A percentile compares a stretch with the other conserved stretches of the same genome.
Evolutionary conservation across 2,113 vertebrate species (phyloP).

Genomic region (Bubalus kerabau): DNA sequence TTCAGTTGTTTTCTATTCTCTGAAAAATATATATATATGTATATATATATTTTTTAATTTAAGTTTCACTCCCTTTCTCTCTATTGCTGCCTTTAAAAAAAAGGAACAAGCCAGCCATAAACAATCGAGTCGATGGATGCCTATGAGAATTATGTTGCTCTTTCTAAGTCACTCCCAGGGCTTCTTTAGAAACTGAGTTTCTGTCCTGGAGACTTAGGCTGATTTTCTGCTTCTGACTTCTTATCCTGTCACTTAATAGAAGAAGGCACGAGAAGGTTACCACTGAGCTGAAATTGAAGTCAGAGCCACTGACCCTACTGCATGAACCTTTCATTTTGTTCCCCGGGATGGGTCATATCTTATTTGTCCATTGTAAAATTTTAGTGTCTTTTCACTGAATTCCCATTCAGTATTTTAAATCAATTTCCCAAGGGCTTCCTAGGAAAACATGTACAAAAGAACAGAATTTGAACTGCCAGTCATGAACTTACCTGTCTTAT

Average conservation of each 20-base stretch:
- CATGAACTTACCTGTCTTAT: not conserved
- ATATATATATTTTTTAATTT: not conserved
- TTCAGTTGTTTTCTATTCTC: not conserved
- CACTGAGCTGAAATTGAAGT: constrained; percentile 42
- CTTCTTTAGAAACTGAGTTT: not conserved
- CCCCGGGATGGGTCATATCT: not conserved
- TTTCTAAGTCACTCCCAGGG: not conserved
- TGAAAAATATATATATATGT: not conserved
- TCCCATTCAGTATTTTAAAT: constrained; percentile 40
- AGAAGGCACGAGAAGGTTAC: constrained; percentile 1
- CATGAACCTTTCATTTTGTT: constrained; percentile 16
- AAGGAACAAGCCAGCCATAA: not conserved
- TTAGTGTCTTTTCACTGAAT: constrained; percentile 33
- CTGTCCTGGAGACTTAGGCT: not conserved
- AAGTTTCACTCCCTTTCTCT: not conserved
- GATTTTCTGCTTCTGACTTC: not conserved
- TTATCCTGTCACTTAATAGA: not conserved
- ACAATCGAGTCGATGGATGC: not conserved
- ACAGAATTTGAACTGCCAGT: not conserved
- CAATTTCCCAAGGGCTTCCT: constrained; percentile 1
- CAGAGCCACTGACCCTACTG: not conserved
- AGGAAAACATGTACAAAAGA: constrained; percentile 1
- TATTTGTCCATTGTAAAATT: constrained; percentile 52
- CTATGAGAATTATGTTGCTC: not conserved
- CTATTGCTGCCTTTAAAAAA: not conserved